A percentile compares a stretch with the other conserved stretches of the same genome.
Conservation (phyloP, 1,140 invertebrate genomes). For the Diorhabda elongata region DNA sequence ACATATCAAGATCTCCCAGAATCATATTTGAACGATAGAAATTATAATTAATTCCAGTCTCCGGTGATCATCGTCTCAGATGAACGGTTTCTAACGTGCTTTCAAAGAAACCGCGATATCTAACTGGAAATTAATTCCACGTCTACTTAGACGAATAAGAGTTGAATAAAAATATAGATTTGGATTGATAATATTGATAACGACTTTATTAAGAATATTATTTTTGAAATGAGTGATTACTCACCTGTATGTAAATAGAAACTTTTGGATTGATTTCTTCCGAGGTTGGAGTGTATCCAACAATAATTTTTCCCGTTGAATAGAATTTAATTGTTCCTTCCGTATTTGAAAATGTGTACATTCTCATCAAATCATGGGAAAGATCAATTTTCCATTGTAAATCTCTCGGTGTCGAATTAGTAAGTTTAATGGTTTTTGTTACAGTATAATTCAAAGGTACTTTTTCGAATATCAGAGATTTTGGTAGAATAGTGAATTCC, state of each 20-base stretch:
- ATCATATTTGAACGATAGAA: too few relatives aligned
- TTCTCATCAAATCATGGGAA: slow-evolving; percentile 14
- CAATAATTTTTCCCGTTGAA: slow-evolving; percentile 23
- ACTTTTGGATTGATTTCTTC: slow-evolving; percentile 27
- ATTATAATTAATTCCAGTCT: too few relatives aligned
- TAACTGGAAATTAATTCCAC: too few relatives aligned
- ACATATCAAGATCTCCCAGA: not conserved
- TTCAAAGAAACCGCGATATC: too few relatives aligned
- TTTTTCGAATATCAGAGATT: slow-evolving; percentile 35
- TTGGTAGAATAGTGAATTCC: slow-evolving; percentile 31
- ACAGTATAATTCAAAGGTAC: slow-evolving; percentile 27
- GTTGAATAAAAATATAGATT: too few relatives aligned
- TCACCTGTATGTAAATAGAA: slow-evolving; percentile 22
- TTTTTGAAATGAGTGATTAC: too few relatives aligned
- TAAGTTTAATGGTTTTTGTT: slow-evolving; percentile 27
- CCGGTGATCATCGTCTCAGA: too few relatives aligned
- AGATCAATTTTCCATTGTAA: slow-evolving; percentile 33
- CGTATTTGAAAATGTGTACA: slow-evolving; percentile 27
- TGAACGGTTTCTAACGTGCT: too few relatives aligned
- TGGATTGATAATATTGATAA: too few relatives aligned
- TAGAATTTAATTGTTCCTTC: slow-evolving; percentile 28
- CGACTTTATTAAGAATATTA: too few relatives aligned
- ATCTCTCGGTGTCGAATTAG: slow-evolving; percentile 32
- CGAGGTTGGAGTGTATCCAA: slow-evolving; percentile 26
- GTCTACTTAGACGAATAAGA: too few relatives aligned